Percentiles rank a stretch among this genome's conserved stretches.
Conservation (phyloP, 2,888 invertebrate species). For the Chymomyza procnemis region DNA sequence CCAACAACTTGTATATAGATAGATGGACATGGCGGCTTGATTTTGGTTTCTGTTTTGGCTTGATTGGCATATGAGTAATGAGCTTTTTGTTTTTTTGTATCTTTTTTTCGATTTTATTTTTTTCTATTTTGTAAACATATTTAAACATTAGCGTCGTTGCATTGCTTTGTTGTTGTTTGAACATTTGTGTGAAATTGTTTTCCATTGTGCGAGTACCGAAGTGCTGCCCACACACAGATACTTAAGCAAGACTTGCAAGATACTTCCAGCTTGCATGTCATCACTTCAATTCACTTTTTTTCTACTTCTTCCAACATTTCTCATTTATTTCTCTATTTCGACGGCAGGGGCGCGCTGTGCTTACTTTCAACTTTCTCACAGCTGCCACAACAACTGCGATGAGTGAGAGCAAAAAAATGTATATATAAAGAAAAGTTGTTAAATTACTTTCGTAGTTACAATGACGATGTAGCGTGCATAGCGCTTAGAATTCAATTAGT, state of each 20-base stretch:
- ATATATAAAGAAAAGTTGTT: background rate
- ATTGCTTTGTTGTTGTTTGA: constrained; percentile 14
- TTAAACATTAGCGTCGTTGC: background rate
- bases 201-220: constrained; percentile 10
- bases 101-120: too few species aligned
- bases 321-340: constrained; percentile 25
- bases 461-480: constrained; percentile 51
- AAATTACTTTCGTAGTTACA: constrained; percentile 15
- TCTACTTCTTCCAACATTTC: background rate
- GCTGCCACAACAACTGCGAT: constrained; percentile 40
- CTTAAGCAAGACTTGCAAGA: constrained; percentile 5
- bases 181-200: constrained; percentile 63
- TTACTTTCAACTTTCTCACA: constrained; percentile 53
- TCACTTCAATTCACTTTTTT: constrained; percentile 54
- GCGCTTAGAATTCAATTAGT: constrained; percentile 74
- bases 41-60: constrained; percentile 23
- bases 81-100: constrained; percentile 61
- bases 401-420: constrained; percentile 33
- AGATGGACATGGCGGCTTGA: constrained; percentile 24
- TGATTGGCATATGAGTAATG: constrained; percentile 73
- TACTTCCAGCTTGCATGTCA: constrained; percentile 60
- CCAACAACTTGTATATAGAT: constrained; percentile 33
- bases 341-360: background rate
- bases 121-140: background rate
- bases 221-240: constrained; percentile 42